Base-by-base conservation (phyloP, 2,797 vertebrate species). In the Spinibarbus caldwelli region DNA sequence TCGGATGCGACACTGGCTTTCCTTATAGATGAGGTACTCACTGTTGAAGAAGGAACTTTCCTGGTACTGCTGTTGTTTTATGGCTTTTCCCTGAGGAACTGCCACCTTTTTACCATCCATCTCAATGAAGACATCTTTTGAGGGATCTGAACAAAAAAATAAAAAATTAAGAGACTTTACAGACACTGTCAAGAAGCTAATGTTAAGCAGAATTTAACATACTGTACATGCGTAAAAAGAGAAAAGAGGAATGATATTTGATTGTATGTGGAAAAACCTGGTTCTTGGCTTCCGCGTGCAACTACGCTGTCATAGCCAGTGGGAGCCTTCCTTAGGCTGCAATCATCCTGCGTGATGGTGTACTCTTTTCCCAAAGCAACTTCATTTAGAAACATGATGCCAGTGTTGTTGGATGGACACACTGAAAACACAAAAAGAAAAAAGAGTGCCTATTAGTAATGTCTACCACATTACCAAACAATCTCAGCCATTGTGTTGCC, bases 311-410 rank as follows among this genome's bases (percentile, higher is more conserved):
- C 86, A 0, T 84, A 96, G 70, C 97, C 95, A 0, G 85, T 0
- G 0, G 97, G 97, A 0, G 97, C 92, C 75, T 89, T 89, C 31
- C 54, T 89, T 80, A 99, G 86, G 0, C 76, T 86, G 41, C 0
- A 0, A 68, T 97, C 6, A 0, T 97, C 95, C 0, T 0, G 0
- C 26, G 94, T 96, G 91, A 97, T 96, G 73, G 87, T 92, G 85
- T 91, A 34, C 81, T 97, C 95, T 87, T 93, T 95, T 54, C 97
- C 97, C 2, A 99, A 93, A 31, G 96, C 97, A 19, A 98, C 97
- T 91, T 99, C 98, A 0, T 91, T 91, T 90, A 99, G 93, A 93
- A 99, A 98, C 98, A 99, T 98, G 90, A 99, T 95, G 83, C 97
- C 96, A 0, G 94, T 88, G 0, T 70, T 86, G 36, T 95, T 90